phyloP scores from a whole-genome alignment of 2,113 vertebrate genomes.

The Eubucco bourcierii region DNA sequence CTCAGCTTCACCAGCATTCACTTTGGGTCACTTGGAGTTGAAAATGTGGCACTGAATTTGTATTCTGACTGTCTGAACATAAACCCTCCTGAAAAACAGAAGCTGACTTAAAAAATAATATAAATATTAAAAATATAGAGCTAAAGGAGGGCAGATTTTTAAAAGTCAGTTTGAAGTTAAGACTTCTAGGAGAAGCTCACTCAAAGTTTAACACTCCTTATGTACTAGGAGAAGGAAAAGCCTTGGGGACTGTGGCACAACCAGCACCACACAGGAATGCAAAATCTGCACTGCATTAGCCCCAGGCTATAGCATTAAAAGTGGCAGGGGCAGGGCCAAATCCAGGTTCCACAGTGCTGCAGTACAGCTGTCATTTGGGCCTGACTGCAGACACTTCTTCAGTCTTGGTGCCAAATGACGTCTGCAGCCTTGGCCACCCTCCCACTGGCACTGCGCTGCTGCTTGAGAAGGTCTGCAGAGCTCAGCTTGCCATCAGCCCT shows the following conservation, averaged over 20 bases:
- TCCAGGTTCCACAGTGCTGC: neutral
- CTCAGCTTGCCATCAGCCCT: neutral
- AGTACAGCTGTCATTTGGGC: neutral
- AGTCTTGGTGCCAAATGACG: neutral
- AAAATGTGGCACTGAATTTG: neutral
- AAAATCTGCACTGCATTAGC: neutral
- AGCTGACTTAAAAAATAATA: neutral
- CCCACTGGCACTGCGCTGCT: accelerated
- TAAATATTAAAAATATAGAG: neutral
- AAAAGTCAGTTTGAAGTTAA: neutral
- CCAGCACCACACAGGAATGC: neutral
- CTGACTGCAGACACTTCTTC: neutral
- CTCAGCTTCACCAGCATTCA: neutral
- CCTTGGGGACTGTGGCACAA: neutral
- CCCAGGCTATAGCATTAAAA: neutral
- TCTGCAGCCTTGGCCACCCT: neutral
- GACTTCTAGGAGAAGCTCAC: neutral
- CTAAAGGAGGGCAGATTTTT: neutral
- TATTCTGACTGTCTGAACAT: neutral
- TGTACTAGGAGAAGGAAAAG: neutral
- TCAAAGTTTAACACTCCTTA: neutral
- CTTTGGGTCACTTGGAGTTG: neutral
- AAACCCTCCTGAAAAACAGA: neutral
- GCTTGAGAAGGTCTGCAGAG: neutral
- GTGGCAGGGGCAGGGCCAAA: neutral